Base-by-base conservation (phyloP, 2,888 invertebrate genomes). In the Tanypteryx hageni region DNA sequence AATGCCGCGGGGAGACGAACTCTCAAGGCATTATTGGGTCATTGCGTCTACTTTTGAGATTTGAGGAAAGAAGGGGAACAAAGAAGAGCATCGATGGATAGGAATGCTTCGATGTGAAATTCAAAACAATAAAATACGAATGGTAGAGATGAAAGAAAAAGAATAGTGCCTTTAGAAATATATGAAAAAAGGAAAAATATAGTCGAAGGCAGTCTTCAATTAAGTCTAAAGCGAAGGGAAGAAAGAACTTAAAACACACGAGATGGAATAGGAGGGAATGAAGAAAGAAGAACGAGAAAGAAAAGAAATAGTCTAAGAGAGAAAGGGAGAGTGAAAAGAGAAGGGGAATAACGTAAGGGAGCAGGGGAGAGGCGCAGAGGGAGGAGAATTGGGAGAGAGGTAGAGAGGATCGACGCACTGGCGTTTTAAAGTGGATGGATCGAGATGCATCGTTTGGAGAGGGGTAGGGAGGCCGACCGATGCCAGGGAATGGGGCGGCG, bases 1-100 rank as follows among this genome's bases (percentile, higher is more conserved):
- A n/a, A n/a, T n/a, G n/a, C n/a, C 22, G 76, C 68, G 76, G 76
- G 76, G 76, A 76, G 27, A 76, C 76, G 22, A 27, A 27, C 76
- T 76, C 76, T 22, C 27, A 5, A 44, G 44, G 3, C 5, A 44
- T 44, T 44, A 44, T 44, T 44, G 1, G 44, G 22, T 76, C 76
- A 7, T 27, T 22, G 22, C 22, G 76, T 27, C 76, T n/a, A 76
- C 76, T 27, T 27, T 27, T 11, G 76, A 76, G 22, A 27, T 76
- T 27, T 13, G 76, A 76, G 13, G 27, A 27, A 76, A 76, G 76
- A 76, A 22, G 76, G 68, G 76, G 22, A 76, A 76, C 76, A 27
- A 27, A 11, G 27, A 27, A 22, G 76, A 76, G 76, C 76, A 4
- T 27, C 27, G 22, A 76, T 76, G 76, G 22, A 76, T 27, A 27